phyloP scores from a whole-genome alignment of 2,888 invertebrate genomes.

The Torymus aiolomorphi region DNA sequence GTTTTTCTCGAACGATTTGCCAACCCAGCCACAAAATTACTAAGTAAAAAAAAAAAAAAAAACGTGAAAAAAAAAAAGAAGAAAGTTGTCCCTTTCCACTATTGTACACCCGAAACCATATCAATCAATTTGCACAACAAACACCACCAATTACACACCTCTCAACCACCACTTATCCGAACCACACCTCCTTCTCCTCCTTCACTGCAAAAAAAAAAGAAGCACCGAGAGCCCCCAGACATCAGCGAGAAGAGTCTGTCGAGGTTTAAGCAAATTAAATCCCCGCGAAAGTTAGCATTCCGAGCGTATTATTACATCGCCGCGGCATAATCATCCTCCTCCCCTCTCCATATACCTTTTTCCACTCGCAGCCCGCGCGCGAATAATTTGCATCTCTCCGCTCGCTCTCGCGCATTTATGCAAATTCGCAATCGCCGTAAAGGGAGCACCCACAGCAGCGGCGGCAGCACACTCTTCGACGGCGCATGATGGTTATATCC shows the following conservation, averaged over 20 bases:
- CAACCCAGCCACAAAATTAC: no score
- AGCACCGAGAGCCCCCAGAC: not conserved
- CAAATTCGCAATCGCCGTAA: slow-evolving; percentile 50
- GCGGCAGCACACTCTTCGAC: not conserved
- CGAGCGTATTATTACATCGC: slow-evolving; percentile 43
- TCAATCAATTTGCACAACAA: no score
- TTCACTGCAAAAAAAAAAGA: not conserved
- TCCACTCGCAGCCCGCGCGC: slow-evolving; percentile 23
- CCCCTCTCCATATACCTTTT: slow-evolving; percentile 2
- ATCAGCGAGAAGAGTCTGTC: slow-evolving; percentile 9
- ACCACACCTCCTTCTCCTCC: no score
- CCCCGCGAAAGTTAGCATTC: slow-evolving; percentile 50
- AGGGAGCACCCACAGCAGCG: not conserved
- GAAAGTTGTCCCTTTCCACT: no score
- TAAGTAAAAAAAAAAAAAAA: no score
- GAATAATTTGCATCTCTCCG: slow-evolving; percentile 52
- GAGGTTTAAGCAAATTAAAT: slow-evolving; percentile 54
- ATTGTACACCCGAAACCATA: no score
- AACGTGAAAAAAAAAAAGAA: no score
- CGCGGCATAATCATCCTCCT: slow-evolving; percentile 36
- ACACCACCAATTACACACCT: no score
- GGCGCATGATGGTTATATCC: slow-evolving; percentile 40
- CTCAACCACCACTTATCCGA: no score
- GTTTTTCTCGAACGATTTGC: no score
- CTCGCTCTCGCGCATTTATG: slow-evolving; percentile 46